Percentiles rank a stretch among this genome's conserved stretches.
These are phyloP conservation scores for Drosophila arawakana DNA, from an alignment of 1,140 invertebrate species.

Conservation along the genomic window DNA sequence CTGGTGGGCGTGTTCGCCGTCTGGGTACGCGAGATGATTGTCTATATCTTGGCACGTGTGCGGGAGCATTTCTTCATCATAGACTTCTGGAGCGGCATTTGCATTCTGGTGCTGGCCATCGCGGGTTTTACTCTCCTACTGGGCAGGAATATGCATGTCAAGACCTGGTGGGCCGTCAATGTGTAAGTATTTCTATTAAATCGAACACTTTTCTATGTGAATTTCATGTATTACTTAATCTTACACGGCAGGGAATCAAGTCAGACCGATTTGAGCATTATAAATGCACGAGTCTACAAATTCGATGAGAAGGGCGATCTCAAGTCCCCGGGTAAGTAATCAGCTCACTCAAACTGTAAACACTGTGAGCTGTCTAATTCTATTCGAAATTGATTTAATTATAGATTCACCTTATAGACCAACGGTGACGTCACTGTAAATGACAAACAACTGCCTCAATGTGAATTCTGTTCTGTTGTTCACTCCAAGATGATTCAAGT, in stretches of 20 bases:
- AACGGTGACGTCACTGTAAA: constrained; percentile 71
- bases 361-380: neutral
- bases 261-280: constrained; percentile 70
- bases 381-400: neutral
- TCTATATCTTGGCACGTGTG: constrained; percentile 66
- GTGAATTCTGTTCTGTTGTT: constrained; percentile 22
- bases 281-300: constrained; percentile 72
- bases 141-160: constrained; percentile 69
- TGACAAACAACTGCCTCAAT: constrained; percentile 12
- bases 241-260: constrained; percentile 56
- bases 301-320: constrained; percentile 73
- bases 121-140: constrained; percentile 67
- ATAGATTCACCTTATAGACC: constrained; percentile 67
- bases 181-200: constrained; percentile 56
- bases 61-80: constrained; percentile 79
- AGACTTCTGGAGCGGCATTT: constrained; percentile 79
- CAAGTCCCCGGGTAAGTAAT: constrained; percentile 51
- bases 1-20: constrained; percentile 66
- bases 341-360: neutral
- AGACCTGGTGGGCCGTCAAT: constrained; percentile 76
- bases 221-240: neutral
- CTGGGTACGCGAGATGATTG: constrained; percentile 75
- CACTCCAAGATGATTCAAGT: constrained; percentile 13
- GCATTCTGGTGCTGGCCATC: constrained; percentile 66
- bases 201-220: neutral